phyloP scores from a whole-genome alignment of 1,140 invertebrate species.

The Rhopalosiphum maidis region DNA sequence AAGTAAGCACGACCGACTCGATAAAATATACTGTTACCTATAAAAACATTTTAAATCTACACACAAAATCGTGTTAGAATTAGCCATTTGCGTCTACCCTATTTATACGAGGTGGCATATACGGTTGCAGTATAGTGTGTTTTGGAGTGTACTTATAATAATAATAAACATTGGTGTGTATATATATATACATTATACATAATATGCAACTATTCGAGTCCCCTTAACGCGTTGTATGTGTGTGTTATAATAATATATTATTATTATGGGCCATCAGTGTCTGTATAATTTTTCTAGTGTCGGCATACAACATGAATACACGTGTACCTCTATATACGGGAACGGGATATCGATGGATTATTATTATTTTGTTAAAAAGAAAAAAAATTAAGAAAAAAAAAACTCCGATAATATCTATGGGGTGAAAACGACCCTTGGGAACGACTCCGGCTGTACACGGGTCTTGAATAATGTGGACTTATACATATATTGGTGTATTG shows the following conservation, averaged over 20 bases:
- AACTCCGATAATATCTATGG: neutral
- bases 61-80: conserved; percentile 12
- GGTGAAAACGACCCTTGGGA: conserved; percentile 52
- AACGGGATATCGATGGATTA: conserved; percentile 15
- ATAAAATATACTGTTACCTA: neutral
- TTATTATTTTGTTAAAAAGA: conserved; percentile 38
- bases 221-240: neutral
- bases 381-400: conserved; percentile 24
- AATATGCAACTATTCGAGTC: neutral
- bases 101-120: neutral
- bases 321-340: neutral
- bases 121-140: neutral
- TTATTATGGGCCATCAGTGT: conserved; percentile 27
- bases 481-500: neutral
- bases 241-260: conserved; percentile 19
- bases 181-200: neutral
- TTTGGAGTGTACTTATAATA: neutral
- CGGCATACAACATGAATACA: neutral
- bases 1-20: neutral
- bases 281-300: neutral
- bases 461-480: neutral
- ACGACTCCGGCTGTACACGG: conserved; percentile 7
- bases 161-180: neutral
- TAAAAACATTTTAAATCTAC: neutral
- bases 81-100: conserved; percentile 26